Percentiles rank a stretch among this genome's conserved stretches.
Evolutionary conservation across 2,797 vertebrate genomes (phyloP).

Genomic region (Jordanella pulchra): DNA sequence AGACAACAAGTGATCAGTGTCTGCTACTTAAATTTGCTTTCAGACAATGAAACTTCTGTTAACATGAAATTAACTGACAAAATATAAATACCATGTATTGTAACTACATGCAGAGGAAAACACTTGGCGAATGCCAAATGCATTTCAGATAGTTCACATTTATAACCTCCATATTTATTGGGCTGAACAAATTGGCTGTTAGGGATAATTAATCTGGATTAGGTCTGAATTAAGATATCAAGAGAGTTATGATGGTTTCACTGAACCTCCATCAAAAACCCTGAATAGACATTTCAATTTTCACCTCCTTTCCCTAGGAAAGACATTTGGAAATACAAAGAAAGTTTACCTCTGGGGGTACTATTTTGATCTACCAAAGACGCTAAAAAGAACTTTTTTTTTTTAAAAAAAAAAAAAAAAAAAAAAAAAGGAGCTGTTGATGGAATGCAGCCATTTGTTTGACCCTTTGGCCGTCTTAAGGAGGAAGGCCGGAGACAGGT

Average conservation of each 20-base stretch:
- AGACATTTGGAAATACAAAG: constrained; percentile 34
- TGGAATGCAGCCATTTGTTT: constrained; percentile 90
- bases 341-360: constrained; percentile 51
- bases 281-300: not conserved
- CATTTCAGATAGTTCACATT: not conserved
- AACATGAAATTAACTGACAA: too few species aligned
- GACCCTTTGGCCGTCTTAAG: constrained; percentile 88
- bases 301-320: constrained; percentile 14
- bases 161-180: not conserved
- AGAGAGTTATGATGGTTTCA: not conserved
- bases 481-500: constrained; percentile 97
- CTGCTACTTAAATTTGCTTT: not conserved
- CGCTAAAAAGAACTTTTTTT: constrained; percentile 54
- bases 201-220: not conserved
- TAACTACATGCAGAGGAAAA: not conserved
- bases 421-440: constrained; percentile 78
- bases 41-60: not conserved
- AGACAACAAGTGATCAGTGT: not conserved
- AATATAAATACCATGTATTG: too few species aligned
- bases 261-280: not conserved
- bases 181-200: not conserved
- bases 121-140: not conserved
- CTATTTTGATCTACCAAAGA: constrained; percentile 79
- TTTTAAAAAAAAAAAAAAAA: too few species aligned
- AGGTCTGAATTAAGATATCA: not conserved